Evolutionary conservation across 1,140 invertebrate species (phyloP), one percentile per base, ranked within the genome.

Genomic region (Tribolium madens): DNA sequence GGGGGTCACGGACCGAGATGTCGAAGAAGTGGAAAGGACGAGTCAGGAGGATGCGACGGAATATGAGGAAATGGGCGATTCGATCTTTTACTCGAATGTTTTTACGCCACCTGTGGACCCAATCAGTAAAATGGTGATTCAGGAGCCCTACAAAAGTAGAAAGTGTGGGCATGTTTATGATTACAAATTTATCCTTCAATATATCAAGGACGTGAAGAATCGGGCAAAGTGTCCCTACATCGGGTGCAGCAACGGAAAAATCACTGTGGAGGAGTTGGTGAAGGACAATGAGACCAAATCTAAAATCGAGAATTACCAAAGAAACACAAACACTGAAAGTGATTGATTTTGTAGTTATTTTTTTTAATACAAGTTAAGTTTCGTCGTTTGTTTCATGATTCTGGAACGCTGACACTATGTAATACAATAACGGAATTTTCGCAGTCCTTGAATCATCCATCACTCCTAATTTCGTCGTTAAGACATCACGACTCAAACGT

Each of bases 361-460:
- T 64, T 31, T 64, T 12, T 18, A 57, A 18, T 26, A 57, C n/a
- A 64, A 6, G 15, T 64, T 31, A 64, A 31, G 21, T 13, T 18
- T 64, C 57, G 1, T 64, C 57, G 3, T n/a, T 42, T 12, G 10
- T 33, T 12, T 64, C 57, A 33, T 64, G 57, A 72, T 81, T 80
- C 76, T 82, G 75, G 74, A 81, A 82, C 1, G 79, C 76, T 4
- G 78, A 71, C 4, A 82, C 50, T 9, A 85, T 82, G 46, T 85
- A 84, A 75, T 85, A 85, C 6, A 85, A 60, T 9, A 85, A 68
- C 0, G 84, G 84, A 52, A 85, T 85, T 79, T 85, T 85, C 3
- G 80, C 73, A 3, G 83, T 85, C 75, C 81, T 82, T 10, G 76
- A 75, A 75, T 84, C 83, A 64, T 85, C 84, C 31, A 83, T 74